These are phyloP conservation scores for Corythornis cristatus DNA, from an alignment of 2,113 vertebrate genomes.

Conservation along the genomic window DNA sequence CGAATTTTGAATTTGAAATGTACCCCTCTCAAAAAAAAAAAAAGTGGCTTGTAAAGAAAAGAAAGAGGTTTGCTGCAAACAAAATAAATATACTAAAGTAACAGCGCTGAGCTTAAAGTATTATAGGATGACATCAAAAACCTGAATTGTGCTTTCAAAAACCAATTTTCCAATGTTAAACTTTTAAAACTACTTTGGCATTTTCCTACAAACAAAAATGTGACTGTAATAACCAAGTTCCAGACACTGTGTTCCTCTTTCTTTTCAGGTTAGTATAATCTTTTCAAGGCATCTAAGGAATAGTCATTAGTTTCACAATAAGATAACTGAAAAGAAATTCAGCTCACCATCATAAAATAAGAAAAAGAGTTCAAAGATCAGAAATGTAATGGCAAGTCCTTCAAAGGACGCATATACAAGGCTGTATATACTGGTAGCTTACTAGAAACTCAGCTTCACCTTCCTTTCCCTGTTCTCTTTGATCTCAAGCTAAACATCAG, in stretches of 20 bases:
- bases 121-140: neutral
- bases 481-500: slow-evolving; percentile 79
- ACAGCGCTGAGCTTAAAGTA: neutral
- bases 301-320: slow-evolving; percentile 59
- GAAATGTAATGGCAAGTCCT: slow-evolving; percentile 50
- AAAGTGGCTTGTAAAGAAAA: slow-evolving; percentile 26
- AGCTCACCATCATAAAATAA: slow-evolving; percentile 47
- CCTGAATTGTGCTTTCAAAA: slow-evolving; percentile 2
- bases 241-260: neutral
- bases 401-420: slow-evolving; percentile 59
- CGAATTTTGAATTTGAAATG: slow-evolving; percentile 6
- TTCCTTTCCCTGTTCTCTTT: slow-evolving; percentile 68
- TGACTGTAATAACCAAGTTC: neutral
- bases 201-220: neutral
- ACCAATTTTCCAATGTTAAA: slow-evolving; percentile 14
- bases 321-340: slow-evolving; percentile 34
- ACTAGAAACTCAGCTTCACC: slow-evolving; percentile 38
- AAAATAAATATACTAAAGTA: slow-evolving; percentile 19
- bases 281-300: neutral
- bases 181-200: slow-evolving; percentile 15
- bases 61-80: slow-evolving; percentile 5
- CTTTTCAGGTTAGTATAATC: neutral
- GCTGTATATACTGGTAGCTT: slow-evolving; percentile 13
- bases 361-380: slow-evolving; percentile 74
- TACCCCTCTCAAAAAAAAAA: slow-evolving; percentile 22